Evolutionary conservation across 2,797 vertebrate genomes (phyloP).

Genomic region (Delichon dasypus): DNA sequence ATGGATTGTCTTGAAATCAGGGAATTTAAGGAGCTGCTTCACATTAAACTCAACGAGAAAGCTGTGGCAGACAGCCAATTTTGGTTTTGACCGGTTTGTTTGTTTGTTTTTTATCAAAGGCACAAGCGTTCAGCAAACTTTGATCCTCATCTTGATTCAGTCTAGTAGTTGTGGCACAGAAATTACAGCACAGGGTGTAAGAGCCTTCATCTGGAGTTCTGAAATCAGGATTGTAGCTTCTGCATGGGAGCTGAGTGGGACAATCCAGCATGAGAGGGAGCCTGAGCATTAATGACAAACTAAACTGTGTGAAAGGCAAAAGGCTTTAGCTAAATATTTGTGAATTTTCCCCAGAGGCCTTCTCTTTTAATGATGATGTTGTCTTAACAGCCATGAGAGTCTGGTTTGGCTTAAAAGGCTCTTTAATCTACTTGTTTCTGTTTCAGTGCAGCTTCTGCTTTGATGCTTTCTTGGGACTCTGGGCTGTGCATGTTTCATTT

Average conservation of each 20-base stretch:
- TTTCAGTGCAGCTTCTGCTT: conserved; percentile 1
- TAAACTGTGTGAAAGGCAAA: neutral
- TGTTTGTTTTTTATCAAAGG: neutral
- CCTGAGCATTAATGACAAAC: neutral
- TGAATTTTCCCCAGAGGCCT: neutral
- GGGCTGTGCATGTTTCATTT: neutral
- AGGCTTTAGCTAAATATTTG: neutral
- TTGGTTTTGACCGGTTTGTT: neutral
- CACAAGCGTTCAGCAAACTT: neutral
- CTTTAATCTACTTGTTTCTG: neutral
- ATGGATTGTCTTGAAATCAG: neutral
- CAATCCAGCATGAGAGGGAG: neutral
- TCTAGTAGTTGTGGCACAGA: neutral
- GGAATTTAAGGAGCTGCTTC: neutral
- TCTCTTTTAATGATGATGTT: neutral
- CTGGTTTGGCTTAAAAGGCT: conserved; percentile 16
- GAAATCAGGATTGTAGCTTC: neutral
- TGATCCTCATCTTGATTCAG: neutral
- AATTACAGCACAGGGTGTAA: neutral
- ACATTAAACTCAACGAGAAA: neutral
- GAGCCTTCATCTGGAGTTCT: neutral
- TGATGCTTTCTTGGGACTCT: conserved; percentile 3
- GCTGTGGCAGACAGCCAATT: neutral
- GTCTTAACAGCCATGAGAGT: neutral
- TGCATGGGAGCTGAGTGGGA: neutral